Evolutionary conservation across 1,140 invertebrate species (phyloP).

Genomic region (Caenorhabditis briggsae): DNA sequence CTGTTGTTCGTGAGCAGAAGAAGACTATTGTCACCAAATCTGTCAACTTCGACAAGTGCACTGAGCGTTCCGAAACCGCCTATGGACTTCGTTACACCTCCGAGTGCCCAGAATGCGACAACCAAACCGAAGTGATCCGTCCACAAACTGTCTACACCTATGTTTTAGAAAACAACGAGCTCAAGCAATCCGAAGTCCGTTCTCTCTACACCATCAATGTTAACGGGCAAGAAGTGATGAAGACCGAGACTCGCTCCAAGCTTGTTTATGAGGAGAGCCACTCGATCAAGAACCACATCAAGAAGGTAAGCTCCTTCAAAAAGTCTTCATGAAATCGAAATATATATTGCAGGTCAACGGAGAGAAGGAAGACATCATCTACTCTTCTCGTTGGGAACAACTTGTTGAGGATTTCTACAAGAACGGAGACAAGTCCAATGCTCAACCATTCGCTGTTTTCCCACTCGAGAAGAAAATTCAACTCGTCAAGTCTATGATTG

Average conservation of each 20-base stretch:
- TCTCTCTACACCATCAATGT: slow-evolving; percentile 58
- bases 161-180: slow-evolving; percentile 55
- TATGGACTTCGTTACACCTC: slow-evolving; percentile 65
- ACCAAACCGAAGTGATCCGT: slow-evolving; percentile 10
- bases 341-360: slow-evolving; percentile 16
- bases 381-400: slow-evolving; percentile 53
- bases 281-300: slow-evolving; percentile 33
- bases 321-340: no score
- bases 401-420: slow-evolving; percentile 64
- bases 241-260: slow-evolving; percentile 40
- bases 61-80: slow-evolving; percentile 66
- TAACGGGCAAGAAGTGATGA: slow-evolving; percentile 51
- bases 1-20: slow-evolving; percentile 60
- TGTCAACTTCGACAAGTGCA: slow-evolving; percentile 74
- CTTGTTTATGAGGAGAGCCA: slow-evolving; percentile 44
- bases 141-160: slow-evolving; percentile 57
- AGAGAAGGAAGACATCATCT: slow-evolving; percentile 60
- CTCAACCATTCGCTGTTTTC: slow-evolving; percentile 46
- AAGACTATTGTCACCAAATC: slow-evolving; percentile 71
- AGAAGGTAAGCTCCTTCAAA: background rate
- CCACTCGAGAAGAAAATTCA: slow-evolving; percentile 62
- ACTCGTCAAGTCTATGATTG: slow-evolving; percentile 56
- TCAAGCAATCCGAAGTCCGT: slow-evolving; percentile 60
- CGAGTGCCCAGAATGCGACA: slow-evolving; percentile 57
- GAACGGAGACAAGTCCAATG: slow-evolving; percentile 65